Conservation (phyloP, 2,888 invertebrate species). For the Hypercompe scribonia region DNA sequence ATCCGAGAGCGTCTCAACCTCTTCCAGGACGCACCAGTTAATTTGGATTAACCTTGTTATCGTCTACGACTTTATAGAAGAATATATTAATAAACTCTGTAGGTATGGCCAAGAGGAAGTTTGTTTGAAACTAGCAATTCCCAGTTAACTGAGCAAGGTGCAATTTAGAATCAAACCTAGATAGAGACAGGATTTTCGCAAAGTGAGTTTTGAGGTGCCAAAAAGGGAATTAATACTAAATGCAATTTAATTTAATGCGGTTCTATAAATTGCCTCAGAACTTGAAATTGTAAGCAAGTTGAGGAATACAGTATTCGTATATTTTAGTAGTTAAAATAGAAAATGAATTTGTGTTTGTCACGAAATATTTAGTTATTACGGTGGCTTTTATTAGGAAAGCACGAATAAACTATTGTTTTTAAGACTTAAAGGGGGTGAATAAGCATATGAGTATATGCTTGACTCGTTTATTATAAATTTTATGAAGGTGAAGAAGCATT, state of each 20-base stretch:
- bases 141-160: constrained; percentile 59
- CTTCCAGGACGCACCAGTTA: too few relatives aligned
- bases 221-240: constrained; percentile 61
- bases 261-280: constrained; percentile 37
- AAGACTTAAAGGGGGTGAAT: neutral
- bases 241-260: constrained; percentile 55
- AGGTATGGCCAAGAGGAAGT: constrained; percentile 59
- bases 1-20: too few relatives aligned
- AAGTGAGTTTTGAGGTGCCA: constrained; percentile 55
- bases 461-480: constrained; percentile 44
- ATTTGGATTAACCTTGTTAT: constrained; percentile 3
- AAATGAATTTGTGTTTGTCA: neutral
- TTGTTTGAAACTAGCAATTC: constrained; percentile 64
- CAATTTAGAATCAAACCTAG: constrained; percentile 56
- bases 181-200: constrained; percentile 46
- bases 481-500: constrained; percentile 47
- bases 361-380: neutral
- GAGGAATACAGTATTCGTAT: neutral
- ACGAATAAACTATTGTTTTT: neutral
- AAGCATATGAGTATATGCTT: neutral
- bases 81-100: constrained; percentile 36
- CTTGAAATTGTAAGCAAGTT: constrained; percentile 19
- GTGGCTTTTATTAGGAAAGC: neutral
- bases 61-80: constrained; percentile 21
- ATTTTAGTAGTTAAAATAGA: neutral